Percentiles rank a stretch among this genome's conserved stretches.
phyloP scores from a whole-genome alignment of 2,888 invertebrate species.

The Plagiodera versicolora region DNA sequence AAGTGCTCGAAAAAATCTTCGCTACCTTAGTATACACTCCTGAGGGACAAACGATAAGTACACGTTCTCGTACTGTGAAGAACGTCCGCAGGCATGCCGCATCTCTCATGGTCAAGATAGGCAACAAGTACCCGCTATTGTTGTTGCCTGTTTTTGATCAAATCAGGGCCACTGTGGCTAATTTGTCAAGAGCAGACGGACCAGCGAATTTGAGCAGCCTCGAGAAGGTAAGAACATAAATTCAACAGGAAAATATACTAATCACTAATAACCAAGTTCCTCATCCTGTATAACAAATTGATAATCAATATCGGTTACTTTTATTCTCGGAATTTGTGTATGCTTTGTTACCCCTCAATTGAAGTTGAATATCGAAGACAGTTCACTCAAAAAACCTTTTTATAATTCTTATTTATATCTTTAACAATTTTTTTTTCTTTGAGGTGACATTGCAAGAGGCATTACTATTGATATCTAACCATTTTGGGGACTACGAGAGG shows the following conservation, averaged over 20 bases:
- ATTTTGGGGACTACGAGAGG: conserved; percentile 82
- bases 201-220: conserved; percentile 73
- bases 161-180: conserved; percentile 75
- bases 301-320: too few relatives aligned
- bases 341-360: too few relatives aligned
- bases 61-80: conserved; percentile 30
- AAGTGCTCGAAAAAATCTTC: conserved; percentile 88
- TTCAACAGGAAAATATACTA: too few relatives aligned
- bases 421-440: background rate
- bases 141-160: conserved; percentile 85
- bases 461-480: conserved; percentile 80
- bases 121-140: conserved; percentile 82
- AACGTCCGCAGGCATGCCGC: conserved; percentile 77
- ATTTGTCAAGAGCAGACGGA: conserved; percentile 66
- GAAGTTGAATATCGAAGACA: too few relatives aligned
- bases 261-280: too few relatives aligned
- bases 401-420: background rate
- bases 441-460: conserved; percentile 79
- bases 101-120: conserved; percentile 86
- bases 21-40: conserved; percentile 76
- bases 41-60: conserved; percentile 61
- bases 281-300: too few relatives aligned
- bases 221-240: conserved; percentile 78
- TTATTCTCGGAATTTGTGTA: too few relatives aligned
- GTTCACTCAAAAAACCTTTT: too few relatives aligned